phyloP scores from a whole-genome alignment of 2,113 vertebrate species.

The Tylochromis polylepis region DNA sequence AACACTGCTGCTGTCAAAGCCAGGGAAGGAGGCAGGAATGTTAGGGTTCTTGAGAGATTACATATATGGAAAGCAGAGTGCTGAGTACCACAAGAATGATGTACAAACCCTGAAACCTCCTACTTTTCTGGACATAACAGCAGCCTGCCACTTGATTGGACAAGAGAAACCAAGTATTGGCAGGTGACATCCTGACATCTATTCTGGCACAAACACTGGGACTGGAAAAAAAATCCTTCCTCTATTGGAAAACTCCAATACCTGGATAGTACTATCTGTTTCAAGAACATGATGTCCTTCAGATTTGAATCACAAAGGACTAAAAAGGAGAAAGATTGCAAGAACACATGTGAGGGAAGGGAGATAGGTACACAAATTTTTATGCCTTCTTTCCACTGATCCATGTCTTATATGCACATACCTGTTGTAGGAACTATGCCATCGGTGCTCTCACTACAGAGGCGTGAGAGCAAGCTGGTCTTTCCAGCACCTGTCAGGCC shows the following conservation, averaged over 20 bases:
- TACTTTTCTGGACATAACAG: constrained; percentile 43
- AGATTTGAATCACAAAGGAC: background rate
- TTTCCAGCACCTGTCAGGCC: constrained; percentile 95
- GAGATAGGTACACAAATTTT: background rate
- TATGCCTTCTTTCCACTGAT: background rate
- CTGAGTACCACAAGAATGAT: constrained; percentile 34
- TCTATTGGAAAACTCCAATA: constrained; percentile 6
- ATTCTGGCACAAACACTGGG: background rate
- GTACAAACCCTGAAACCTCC: constrained; percentile 27
- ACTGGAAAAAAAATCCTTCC: background rate
- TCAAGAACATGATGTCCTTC: constrained; percentile 19
- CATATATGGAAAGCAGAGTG: constrained; percentile 27
- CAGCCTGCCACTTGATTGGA: constrained; percentile 22
- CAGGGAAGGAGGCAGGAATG: constrained; percentile 26
- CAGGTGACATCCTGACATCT: background rate
- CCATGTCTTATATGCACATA: constrained; percentile 44
- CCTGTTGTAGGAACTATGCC: constrained; percentile 91
- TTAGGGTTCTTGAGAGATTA: constrained; percentile 31
- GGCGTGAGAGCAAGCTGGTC: constrained; percentile 88
- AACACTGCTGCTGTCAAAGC: constrained; percentile 43
- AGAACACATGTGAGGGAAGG: background rate
- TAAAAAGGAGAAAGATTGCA: background rate
- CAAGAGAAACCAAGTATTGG: constrained; percentile 5
- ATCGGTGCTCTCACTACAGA: constrained; percentile 87
- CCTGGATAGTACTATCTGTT: background rate